Base-by-base conservation (phyloP, 2,797 vertebrate species). In the Saxicola maurus region DNA sequence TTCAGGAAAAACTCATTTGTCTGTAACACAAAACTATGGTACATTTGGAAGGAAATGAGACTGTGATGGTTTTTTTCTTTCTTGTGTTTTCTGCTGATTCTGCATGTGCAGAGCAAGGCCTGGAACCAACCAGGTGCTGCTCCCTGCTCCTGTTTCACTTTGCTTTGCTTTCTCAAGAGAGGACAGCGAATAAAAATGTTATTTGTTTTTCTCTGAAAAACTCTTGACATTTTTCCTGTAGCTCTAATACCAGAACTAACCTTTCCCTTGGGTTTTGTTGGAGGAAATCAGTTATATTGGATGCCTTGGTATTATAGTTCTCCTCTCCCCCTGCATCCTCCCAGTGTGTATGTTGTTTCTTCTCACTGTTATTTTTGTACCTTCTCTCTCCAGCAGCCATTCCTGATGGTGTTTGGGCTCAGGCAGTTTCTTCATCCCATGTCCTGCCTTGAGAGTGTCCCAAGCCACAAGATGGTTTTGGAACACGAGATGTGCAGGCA, bases 401-500 rank as follows among this genome's bases (percentile, higher is more conserved):
- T 57, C 53, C 28, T 4, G 1, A 11, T 24, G 55, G 10, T 46
- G 8, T 57, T 42, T 2, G 24, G 57, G 23, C 4, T 4, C 9
- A 45, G 61, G 59, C 38, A 62, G 35, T 8, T 7, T 43, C 25
- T 49, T 30, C n/a, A 51, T 30, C 31, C 46, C 59, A 24, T 13
- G 12, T 23, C 45, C 59, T 73, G n/a, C 49, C 42, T 52, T 19
- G 18, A 49, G 67, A 2, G 1, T 31, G 12, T 79, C 80, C 86
- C 46, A 75, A n/a, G 24, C 33, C 23, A 30, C 10, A 1, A 2
- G 24, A 48, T 7, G 17, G 0, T 4, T n/a, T 71, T 56, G 33
- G 49, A 91, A 18, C 17, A 37, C 38, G 56, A 61, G 3, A 1
- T 33, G 17, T 15, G 6, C 0, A 0, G 35, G 52, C 71, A 24